Evolutionary conservation across 2,888 invertebrate genomes (phyloP).

Genomic region (Drosophila stalkeri): DNA sequence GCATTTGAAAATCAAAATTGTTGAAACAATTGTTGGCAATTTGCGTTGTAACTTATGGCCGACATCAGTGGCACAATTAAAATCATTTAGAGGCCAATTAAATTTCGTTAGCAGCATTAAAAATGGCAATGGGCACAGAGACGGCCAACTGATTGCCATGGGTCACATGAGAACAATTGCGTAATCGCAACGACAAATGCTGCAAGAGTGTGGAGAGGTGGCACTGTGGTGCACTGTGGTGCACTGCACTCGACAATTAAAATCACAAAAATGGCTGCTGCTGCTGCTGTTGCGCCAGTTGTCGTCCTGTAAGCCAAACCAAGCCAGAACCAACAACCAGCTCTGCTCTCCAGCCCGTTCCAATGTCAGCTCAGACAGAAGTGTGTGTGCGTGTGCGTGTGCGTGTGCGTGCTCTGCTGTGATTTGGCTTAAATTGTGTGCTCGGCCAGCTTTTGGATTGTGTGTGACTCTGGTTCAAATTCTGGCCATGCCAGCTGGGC

Average conservation of each 20-base stretch:
- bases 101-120: slow-evolving; percentile 80
- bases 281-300: slow-evolving; percentile 62
- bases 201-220: background rate
- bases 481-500: slow-evolving; percentile 62
- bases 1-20: slow-evolving; percentile 26
- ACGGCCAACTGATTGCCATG: slow-evolving; percentile 43
- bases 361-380: slow-evolving; percentile 10
- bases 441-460: slow-evolving; percentile 46
- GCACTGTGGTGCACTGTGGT: background rate
- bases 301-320: slow-evolving; percentile 31
- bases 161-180: slow-evolving; percentile 79
- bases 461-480: slow-evolving; percentile 11
- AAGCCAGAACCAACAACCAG: slow-evolving; percentile 6
- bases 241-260: slow-evolving; percentile 64
- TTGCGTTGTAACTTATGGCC: slow-evolving; percentile 73
- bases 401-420: slow-evolving; percentile 72
- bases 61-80: slow-evolving; percentile 80
- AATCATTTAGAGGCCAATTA: slow-evolving; percentile 81
- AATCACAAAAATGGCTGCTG: slow-evolving; percentile 75
- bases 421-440: slow-evolving; percentile 76
- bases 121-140: slow-evolving; percentile 55
- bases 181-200: slow-evolving; percentile 39
- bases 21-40: slow-evolving; percentile 52
- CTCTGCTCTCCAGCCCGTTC: background rate
- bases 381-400: slow-evolving; percentile 55